phyloP scores from a whole-genome alignment of 2,888 invertebrate species.

The Agrilus biguttatus region DNA sequence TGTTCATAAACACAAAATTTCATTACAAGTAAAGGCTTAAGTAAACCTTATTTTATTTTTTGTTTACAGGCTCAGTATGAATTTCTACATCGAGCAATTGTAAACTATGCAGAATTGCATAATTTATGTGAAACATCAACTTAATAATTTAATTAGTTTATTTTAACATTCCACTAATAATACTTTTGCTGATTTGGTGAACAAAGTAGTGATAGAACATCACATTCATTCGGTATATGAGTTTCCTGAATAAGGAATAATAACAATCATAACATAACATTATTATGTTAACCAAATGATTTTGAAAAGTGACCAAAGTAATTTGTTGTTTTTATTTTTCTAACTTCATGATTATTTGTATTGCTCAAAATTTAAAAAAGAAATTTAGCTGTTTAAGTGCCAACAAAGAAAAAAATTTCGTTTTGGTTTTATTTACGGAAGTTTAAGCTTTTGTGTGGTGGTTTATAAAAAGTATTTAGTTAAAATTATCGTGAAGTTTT shows the following conservation, averaged over 20 bases:
- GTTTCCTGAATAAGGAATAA: no score
- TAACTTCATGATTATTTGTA: neutral
- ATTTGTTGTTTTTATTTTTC: neutral
- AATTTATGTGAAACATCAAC: constrained; percentile 46
- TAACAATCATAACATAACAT: neutral
- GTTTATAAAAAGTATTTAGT: no score
- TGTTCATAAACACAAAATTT: no score
- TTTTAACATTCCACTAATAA: constrained; percentile 8
- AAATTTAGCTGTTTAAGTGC: no score
- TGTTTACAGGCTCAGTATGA: constrained; percentile 73
- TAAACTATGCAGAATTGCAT: constrained; percentile 79
- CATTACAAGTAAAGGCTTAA: neutral
- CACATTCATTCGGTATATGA: no score
- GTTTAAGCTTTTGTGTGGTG: no score
- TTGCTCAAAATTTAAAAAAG: neutral
- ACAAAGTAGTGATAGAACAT: no score
- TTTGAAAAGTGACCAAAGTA: neutral
- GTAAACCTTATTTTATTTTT: constrained; percentile 1
- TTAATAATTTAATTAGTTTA: constrained; percentile 1
- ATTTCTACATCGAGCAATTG: constrained; percentile 82
- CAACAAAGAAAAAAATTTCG: no score
- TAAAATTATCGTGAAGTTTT: no score
- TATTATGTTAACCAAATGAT: neutral
- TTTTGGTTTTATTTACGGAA: no score
- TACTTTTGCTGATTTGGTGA: no score